A percentile compares a stretch with the other conserved stretches of the same genome.
Conservation (phyloP, 2,113 vertebrate genomes). For the Chaenogobius annularis region DNA sequence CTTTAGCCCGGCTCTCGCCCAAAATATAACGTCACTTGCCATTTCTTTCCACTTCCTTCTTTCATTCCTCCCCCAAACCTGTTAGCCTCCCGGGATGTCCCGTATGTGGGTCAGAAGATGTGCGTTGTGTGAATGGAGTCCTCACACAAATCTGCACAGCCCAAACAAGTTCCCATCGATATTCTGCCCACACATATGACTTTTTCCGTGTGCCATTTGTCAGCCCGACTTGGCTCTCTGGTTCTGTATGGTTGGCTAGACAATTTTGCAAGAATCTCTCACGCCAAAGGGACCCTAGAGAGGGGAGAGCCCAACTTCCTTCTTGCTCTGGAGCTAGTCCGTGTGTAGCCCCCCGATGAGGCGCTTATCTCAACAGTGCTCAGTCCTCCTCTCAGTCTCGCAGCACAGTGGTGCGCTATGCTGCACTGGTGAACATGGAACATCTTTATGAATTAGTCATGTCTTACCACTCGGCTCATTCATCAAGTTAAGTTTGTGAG, state of each 20-base stretch:
- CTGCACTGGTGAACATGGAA: slow-evolving; percentile 53
- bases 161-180: slow-evolving; percentile 50
- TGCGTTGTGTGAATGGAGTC: slow-evolving; percentile 62
- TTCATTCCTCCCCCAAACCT: slow-evolving; percentile 54
- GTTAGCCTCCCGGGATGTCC: slow-evolving; percentile 57
- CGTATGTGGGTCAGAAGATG: slow-evolving; percentile 73
- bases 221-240: slow-evolving; percentile 62
- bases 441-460: slow-evolving; percentile 74
- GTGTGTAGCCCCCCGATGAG: slow-evolving; percentile 47
- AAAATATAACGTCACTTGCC: slow-evolving; percentile 52
- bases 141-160: slow-evolving; percentile 54
- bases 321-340: slow-evolving; percentile 38
- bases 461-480: slow-evolving; percentile 59
- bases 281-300: slow-evolving; percentile 62
- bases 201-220: slow-evolving; percentile 65
- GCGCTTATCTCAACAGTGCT: slow-evolving; percentile 61
- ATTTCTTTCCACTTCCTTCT: slow-evolving; percentile 47
- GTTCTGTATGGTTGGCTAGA: slow-evolving; percentile 66
- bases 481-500: slow-evolving; percentile 68
- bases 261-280: slow-evolving; percentile 68
- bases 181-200: slow-evolving; percentile 60
- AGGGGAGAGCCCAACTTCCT: slow-evolving; percentile 52
- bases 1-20: slow-evolving; percentile 21
- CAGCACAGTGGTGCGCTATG: slow-evolving; percentile 41
- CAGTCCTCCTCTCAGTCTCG: slow-evolving; percentile 43